Base-by-base conservation (phyloP, 2,888 invertebrate genomes). In the Metellina segmentata region DNA sequence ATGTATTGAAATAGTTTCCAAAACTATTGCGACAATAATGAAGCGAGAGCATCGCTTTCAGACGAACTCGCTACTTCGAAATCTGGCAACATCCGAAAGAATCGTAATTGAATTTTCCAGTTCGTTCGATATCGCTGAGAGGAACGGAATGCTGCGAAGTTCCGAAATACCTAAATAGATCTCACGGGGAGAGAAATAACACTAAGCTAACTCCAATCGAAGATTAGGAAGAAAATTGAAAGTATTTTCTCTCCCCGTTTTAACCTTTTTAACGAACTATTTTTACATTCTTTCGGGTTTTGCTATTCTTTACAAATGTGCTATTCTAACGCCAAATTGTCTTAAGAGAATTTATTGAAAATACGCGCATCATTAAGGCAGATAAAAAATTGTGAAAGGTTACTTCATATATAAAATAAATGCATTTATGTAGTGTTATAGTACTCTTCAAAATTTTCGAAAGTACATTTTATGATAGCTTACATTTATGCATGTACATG, bases 71-170 rank as follows among this genome's bases (percentile, higher is more conserved):
- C 61, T 61, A 8, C 16, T 34, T 61, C 34, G 53, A 79, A 77
- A 79, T 61, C 61, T 34, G 20, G 72, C 71, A 83, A 74, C 72
- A 34, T 34, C 19, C 61, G 9, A 72, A 83, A 83, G 83, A 83
- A 72, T 83, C 83, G 83, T 83, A 83, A 83, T 83, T 72, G 83
- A 83, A 83, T 83, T 83, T 83, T 74, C 70, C 70, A 49, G 7
- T 0, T 49, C 69, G 69, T 83, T 83, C 83, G 72, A 83, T 83
- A 83, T 72, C 72, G 71, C 74, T 72, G 72, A 16, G 48, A 72
- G 83, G 72, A 83, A 52, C 20, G 71, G 19, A n/a, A 20, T 19
- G 20, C 11, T 19, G 77, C 19, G 77, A 34, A 34, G 34, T 61
- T 61, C 61, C 6, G 61, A 61, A 61, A 20, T 79, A 79, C 61